These are phyloP conservation scores for Heterochromis multidens DNA, from an alignment of 2,113 vertebrate genomes.

Conservation along the genomic window DNA sequence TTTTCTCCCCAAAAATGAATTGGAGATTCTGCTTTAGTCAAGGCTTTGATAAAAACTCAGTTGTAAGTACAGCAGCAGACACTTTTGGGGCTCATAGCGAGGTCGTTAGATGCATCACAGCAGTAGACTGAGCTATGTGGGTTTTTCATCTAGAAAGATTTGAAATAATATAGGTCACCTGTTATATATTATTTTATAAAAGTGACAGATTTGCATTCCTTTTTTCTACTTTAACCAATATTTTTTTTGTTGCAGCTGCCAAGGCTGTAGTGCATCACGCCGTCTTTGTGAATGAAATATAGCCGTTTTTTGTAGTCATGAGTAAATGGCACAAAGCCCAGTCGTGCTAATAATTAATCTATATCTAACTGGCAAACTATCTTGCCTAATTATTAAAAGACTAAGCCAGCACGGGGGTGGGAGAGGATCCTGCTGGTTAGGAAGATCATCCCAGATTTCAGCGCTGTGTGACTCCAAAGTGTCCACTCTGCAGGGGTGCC, in stretches of 20 bases:
- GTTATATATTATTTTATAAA: slow-evolving; percentile 20
- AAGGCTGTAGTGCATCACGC: background rate
- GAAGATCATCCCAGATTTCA: slow-evolving; percentile 59
- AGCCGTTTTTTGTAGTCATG: background rate
- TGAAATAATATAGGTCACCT: slow-evolving; percentile 21
- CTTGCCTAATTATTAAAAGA: slow-evolving; percentile 35
- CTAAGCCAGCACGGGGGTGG: background rate
- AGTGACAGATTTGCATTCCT: background rate
- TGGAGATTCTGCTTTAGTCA: slow-evolving; percentile 39
- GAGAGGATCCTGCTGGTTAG: slow-evolving; percentile 27
- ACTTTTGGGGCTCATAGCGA: slow-evolving; percentile 31
- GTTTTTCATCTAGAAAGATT: slow-evolving; percentile 32
- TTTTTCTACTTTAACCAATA: background rate
- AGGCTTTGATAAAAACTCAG: slow-evolving; percentile 44
- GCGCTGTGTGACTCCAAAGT: slow-evolving; percentile 35
- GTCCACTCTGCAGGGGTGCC: slow-evolving; percentile 17
- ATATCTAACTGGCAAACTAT: slow-evolving; percentile 1
- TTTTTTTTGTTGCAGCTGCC: background rate
- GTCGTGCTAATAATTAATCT: slow-evolving; percentile 17
- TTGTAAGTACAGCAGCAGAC: slow-evolving; percentile 38
- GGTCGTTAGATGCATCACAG: slow-evolving; percentile 11
- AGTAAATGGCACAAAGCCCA: background rate
- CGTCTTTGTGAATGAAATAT: background rate
- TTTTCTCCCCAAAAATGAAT: slow-evolving; percentile 17
- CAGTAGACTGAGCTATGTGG: background rate